A percentile compares a stretch with the other conserved stretches of the same genome.
Evolutionary conservation across 2,797 vertebrate genomes (phyloP).

Genomic region (Myoxocephalus aenaeus): DNA sequence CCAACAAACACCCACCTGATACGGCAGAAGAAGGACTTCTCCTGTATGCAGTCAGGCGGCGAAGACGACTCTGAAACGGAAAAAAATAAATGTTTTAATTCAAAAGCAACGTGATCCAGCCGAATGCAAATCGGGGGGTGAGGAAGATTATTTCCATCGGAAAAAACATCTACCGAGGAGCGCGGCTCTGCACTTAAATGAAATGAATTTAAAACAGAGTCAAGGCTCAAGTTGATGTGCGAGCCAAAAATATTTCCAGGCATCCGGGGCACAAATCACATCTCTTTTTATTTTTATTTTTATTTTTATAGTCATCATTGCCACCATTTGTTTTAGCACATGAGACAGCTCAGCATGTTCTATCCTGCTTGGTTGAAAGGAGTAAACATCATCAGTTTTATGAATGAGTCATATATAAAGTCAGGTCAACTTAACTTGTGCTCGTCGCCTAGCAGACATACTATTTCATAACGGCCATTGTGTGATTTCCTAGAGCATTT

Average conservation of each 20-base stretch:
- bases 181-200: not conserved
- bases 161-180: slow-evolving; percentile 25
- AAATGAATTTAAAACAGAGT: slow-evolving; percentile 43
- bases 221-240: not conserved
- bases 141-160: slow-evolving; percentile 24
- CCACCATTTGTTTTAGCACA: not conserved
- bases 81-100: slow-evolving; percentile 62
- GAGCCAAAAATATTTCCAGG: slow-evolving; percentile 15
- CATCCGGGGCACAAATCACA: not conserved
- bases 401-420: not conserved
- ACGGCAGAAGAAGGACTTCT: slow-evolving; percentile 98
- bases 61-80: slow-evolving; percentile 81
- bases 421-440: not conserved
- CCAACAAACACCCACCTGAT: slow-evolving; percentile 87
- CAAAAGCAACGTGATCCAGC: slow-evolving; percentile 40
- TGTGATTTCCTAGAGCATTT: not conserved
- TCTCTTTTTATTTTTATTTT: too few relatives aligned
- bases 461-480: not conserved
- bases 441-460: not conserved
- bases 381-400: not conserved
- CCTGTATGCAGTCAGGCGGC: slow-evolving; percentile 88
- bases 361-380: slow-evolving; percentile 2
- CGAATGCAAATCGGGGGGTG: not conserved
- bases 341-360: not conserved
- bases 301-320: too few relatives aligned